Evolutionary conservation across 1,140 invertebrate genomes (phyloP), one percentile per base, ranked within the genome.

Genomic region (Drosophila ercepeae): DNA sequence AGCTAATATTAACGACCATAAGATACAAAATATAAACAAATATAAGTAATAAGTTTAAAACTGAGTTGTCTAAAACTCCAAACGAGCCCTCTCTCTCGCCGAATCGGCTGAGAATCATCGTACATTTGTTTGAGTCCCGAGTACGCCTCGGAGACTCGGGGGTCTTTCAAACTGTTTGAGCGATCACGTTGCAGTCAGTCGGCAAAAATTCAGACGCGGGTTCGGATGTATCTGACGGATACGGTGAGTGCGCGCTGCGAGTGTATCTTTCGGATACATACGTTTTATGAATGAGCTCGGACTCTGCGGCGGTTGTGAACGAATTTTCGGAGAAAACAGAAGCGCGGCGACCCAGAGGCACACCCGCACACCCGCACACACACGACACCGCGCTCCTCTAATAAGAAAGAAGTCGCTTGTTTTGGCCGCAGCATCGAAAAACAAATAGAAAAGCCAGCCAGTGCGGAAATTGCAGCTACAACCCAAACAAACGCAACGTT

Each of bases 341-440:
- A 69, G 78, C 4, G 13, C n/a, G 51, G 19, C 42, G 48, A 75
- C 39, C 57, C 25, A 84, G 70, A 69, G 54, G 53, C 39, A 52
- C 67, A 60, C 42, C 27, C 36, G 55, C 25, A 51, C 29, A 8
- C 23, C 8, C 29, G 9, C 8, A 16, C 27, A n/a, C 1, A 29
- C 21, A 21, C 21, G 0, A 29, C 21, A 21, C 21, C 21, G 13
- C 46, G 44, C 29, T 32, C 18, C 23, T 82, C 76, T 78, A 78
- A 71, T 72, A 86, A 84, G 58, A 84, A 84, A 84, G 81, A 86
- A 81, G 81, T 81, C 76, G 81, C 81, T 86, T 84, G 79, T 84
- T 86, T 86, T 86, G 72, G 72, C 13, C 21, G 52, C 51, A 65
- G 39, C 41, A 61, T 11, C 32, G 41, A 61, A 16, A 42, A 65